phyloP scores from a whole-genome alignment of 2,113 vertebrate species.

The Prunella himalayana region DNA sequence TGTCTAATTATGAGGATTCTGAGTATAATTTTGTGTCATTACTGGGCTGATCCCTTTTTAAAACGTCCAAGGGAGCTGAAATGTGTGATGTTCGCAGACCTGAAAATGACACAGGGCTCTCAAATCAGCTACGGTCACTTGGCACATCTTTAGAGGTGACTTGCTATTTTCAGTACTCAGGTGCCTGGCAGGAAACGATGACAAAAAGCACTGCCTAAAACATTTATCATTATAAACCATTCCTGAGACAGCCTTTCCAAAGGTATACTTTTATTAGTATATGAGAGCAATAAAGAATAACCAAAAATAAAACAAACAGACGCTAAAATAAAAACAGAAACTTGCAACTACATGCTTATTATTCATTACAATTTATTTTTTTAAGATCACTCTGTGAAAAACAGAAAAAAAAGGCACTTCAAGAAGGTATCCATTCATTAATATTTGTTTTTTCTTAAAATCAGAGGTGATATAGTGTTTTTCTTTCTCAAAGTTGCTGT shows the following conservation, averaged over 20 bases:
- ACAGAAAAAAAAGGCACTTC: not conserved
- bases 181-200: not conserved
- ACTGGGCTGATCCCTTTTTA: not conserved
- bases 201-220: not conserved
- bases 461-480: not conserved
- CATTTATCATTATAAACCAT: constrained; percentile 22
- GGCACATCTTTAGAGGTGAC: constrained; percentile 1
- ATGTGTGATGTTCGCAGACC: not conserved
- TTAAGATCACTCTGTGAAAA: not conserved
- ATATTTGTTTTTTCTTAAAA: not conserved
- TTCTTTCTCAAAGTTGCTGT: not conserved
- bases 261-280: not conserved
- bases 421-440: not conserved
- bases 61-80: not conserved
- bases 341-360: not conserved
- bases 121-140: not conserved
- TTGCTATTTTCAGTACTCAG: constrained; percentile 10
- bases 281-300: not conserved
- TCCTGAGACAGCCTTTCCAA: not conserved
- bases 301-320: not conserved
- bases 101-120: not conserved
- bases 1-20: not conserved
- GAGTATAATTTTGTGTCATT: not conserved
- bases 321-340: not conserved
- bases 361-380: not conserved